Percentiles rank a stretch among this genome's conserved stretches.
Conservation (phyloP, 2,888 invertebrate genomes). For the Scotopteryx bipunctaria region DNA sequence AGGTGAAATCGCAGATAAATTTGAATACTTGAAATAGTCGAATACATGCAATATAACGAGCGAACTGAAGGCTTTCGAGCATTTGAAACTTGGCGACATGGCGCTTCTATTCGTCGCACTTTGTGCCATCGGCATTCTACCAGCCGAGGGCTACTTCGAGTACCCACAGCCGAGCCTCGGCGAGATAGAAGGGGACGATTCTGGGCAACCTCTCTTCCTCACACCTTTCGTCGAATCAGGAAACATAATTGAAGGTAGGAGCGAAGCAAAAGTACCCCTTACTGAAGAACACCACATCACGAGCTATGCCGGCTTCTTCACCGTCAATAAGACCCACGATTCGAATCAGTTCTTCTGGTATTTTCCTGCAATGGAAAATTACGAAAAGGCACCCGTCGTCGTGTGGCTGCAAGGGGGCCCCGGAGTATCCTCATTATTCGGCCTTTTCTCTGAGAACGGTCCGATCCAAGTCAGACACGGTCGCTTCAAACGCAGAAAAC, state of each 20-base stretch:
- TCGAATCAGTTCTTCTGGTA: conserved; percentile 97
- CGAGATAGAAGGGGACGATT: not conserved
- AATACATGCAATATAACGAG: too few species aligned
- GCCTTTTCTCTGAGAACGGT: conserved; percentile 92
- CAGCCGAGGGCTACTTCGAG: conserved; percentile 1
- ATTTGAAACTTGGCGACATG: too few species aligned
- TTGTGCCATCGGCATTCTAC: not conserved
- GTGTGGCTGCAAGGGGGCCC: conserved; percentile 95
- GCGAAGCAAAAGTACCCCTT: conserved; percentile 79
- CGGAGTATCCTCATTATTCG: conserved; percentile 90
- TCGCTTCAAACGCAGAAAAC: conserved; percentile 83
- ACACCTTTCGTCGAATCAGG: conserved; percentile 89
- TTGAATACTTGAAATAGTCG: too few species aligned
- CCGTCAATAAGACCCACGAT: conserved; percentile 89
- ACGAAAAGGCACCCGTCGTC: conserved; percentile 86
- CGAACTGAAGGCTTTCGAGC: too few species aligned
- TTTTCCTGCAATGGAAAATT: conserved; percentile 85
- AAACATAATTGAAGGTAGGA: conserved; percentile 85
- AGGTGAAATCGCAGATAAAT: too few species aligned
- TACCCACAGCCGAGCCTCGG: not conserved
- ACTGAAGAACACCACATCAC: conserved; percentile 82
- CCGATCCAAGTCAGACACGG: conserved; percentile 75
- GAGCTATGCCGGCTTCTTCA: conserved; percentile 91
- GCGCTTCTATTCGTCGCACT: not conserved
- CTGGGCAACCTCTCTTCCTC: conserved; percentile 83